Evolutionary conservation across 2,888 invertebrate genomes (phyloP).

Genomic region (Mesorhabditis spiculigera): DNA sequence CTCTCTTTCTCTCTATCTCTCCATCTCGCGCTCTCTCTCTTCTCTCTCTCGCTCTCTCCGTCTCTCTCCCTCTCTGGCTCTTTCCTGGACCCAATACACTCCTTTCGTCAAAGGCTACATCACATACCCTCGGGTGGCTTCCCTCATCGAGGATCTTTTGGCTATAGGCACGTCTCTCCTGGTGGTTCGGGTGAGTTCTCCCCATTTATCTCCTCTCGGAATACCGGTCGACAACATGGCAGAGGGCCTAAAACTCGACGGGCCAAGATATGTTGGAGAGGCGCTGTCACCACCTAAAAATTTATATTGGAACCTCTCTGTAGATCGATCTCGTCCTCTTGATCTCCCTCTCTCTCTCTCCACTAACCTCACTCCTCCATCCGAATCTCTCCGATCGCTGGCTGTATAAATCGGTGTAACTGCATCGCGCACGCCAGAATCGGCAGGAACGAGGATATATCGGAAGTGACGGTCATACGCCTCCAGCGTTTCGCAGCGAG

Average conservation of each 20-base stretch:
- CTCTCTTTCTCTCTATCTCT: no score
- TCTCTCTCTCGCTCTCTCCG: no score
- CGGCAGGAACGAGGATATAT: slow-evolving; percentile 42
- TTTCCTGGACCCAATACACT: no score
- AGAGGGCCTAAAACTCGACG: neutral
- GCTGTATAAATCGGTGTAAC: slow-evolving; percentile 37
- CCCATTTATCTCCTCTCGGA: neutral
- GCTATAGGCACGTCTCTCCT: neutral
- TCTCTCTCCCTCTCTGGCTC: no score
- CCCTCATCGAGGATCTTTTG: slow-evolving; percentile 4
- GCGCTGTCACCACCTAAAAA: neutral
- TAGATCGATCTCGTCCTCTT: no score
- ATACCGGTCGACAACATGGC: neutral
- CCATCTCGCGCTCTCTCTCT: no score
- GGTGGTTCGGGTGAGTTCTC: neutral
- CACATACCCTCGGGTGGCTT: neutral
- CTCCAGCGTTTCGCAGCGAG: slow-evolving; percentile 19
- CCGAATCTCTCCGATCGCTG: slow-evolving; percentile 37
- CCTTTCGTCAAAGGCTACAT: no score
- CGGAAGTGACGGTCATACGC: slow-evolving; percentile 36
- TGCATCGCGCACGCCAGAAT: slow-evolving; percentile 39
- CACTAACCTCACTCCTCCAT: slow-evolving; percentile 29
- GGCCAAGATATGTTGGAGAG: neutral
- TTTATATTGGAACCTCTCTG: no score
- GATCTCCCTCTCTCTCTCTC: no score